These are phyloP conservation scores for Drosophila greeni DNA, from an alignment of 2,888 invertebrate species.

Conservation along the genomic window DNA sequence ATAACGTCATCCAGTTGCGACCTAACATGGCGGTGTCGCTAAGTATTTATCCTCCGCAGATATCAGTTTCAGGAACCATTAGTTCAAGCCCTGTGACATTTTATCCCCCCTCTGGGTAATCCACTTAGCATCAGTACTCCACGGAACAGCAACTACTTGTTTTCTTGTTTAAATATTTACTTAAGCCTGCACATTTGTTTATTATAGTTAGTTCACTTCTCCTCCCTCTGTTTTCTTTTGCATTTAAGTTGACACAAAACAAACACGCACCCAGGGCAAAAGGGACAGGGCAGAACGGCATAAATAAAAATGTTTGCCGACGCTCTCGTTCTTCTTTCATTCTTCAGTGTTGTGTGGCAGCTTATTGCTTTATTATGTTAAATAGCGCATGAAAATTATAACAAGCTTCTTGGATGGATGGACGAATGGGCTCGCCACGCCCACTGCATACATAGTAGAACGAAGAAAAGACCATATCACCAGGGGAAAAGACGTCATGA, in stretches of 20 bases:
- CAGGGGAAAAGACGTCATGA: conserved; percentile 6
- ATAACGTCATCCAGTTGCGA: background rate
- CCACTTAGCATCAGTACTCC: conserved; percentile 19
- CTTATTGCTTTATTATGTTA: conserved; percentile 71
- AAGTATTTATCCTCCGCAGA: conserved; percentile 5
- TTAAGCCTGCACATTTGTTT: conserved; percentile 60
- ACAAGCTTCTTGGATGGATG: conserved; percentile 57
- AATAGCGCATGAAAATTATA: conserved; percentile 71
- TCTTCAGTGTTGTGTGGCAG: conserved; percentile 48
- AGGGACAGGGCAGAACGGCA: conserved; percentile 22
- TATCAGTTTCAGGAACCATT: conserved; percentile 33
- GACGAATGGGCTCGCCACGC: conserved; percentile 37
- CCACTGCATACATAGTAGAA: conserved; percentile 25
- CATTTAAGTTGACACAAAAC: conserved; percentile 58
- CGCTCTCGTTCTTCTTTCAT: conserved; percentile 7
- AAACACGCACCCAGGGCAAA: conserved; percentile 41
- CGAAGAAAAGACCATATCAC: conserved; percentile 10
- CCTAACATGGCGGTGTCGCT: background rate
- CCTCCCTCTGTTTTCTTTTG: conserved; percentile 14
- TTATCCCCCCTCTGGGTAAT: conserved; percentile 23
- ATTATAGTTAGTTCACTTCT: conserved; percentile 29
- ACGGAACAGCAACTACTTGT: conserved; percentile 35
- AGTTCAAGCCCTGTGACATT: conserved; percentile 19
- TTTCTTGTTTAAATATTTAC: conserved; percentile 62
- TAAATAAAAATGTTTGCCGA: conserved; percentile 47